Conservation (phyloP, 2,797 vertebrate genomes). For the Squalus acanthias region DNA sequence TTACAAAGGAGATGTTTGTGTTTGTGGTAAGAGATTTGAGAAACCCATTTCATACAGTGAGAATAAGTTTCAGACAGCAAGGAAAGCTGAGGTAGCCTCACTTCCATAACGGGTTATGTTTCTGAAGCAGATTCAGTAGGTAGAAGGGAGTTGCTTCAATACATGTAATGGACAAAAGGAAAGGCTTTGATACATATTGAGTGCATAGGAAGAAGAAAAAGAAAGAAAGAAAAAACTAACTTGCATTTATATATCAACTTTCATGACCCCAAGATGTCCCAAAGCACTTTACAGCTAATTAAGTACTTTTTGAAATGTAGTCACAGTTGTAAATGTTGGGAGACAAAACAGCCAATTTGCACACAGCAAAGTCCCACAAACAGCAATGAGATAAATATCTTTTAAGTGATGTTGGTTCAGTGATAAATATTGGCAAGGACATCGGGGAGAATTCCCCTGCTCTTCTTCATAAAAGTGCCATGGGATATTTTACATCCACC, state of each 20-base stretch:
- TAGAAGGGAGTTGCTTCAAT: background rate
- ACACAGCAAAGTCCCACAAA: no score
- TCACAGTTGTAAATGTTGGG: no score
- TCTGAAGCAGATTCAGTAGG: background rate
- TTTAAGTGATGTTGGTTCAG: no score
- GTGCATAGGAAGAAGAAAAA: background rate
- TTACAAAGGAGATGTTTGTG: background rate
- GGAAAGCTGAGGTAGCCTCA: background rate
- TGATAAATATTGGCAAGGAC: no score
- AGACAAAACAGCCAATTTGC: no score
- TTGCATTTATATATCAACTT: background rate
- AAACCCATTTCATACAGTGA: background rate
- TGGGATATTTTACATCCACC: no score
- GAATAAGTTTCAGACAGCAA: background rate
- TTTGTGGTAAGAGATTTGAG: background rate
- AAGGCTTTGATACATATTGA: background rate
- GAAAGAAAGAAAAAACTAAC: background rate
- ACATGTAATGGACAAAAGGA: background rate
- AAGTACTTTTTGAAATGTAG: background rate
- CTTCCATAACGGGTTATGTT: background rate
- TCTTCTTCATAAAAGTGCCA: no score
- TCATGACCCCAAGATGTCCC: background rate
- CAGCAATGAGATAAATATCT: no score
- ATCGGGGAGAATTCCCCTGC: no score
- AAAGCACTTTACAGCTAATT: background rate